Conservation (phyloP, 1,140 invertebrate species). For the Dendroctonus valens region DNA sequence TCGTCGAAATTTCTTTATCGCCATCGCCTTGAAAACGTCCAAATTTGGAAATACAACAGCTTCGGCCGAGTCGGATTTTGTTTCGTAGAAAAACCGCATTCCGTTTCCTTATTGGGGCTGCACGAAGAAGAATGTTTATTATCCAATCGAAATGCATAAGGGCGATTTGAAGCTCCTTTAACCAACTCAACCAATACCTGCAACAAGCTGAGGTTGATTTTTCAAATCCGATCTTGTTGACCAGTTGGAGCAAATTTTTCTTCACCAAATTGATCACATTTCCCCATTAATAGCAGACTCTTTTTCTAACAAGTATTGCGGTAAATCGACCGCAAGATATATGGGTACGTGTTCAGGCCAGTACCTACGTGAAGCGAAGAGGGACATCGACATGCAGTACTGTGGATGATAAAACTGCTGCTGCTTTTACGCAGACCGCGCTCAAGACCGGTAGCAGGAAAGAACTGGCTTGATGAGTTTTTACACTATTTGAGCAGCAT, state of each 20-base stretch:
- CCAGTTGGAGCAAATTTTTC: too few relatives aligned
- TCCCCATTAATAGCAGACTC: too few relatives aligned
- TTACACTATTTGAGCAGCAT: neutral
- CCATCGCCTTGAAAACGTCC: slow-evolving; percentile 9
- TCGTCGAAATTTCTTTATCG: too few relatives aligned
- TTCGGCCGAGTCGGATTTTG: slow-evolving; percentile 2
- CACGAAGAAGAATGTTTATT: slow-evolving; percentile 13
- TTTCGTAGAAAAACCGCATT: slow-evolving; percentile 21
- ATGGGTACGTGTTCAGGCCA: too few relatives aligned
- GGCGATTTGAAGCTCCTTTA: neutral
- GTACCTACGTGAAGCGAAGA: neutral
- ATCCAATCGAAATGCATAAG: slow-evolving; percentile 2
- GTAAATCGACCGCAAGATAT: too few relatives aligned
- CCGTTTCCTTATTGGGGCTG: slow-evolving; percentile 5
- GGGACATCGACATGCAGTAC: slow-evolving; percentile 25
- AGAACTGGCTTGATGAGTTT: slow-evolving; percentile 18
- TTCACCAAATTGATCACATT: too few relatives aligned
- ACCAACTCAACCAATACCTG: too few relatives aligned
- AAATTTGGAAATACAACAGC: slow-evolving; percentile 17
- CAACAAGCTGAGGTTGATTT: too few relatives aligned
- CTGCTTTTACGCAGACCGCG: slow-evolving; percentile 19
- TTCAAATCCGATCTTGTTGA: too few relatives aligned
- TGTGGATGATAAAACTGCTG: slow-evolving; percentile 13
- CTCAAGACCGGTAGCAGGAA: slow-evolving; percentile 28
- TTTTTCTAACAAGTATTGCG: too few relatives aligned